A percentile compares a stretch with the other conserved stretches of the same genome.
Conservation (phyloP, 2,113 vertebrate species). For the Mesoclemmys tuberculata region DNA sequence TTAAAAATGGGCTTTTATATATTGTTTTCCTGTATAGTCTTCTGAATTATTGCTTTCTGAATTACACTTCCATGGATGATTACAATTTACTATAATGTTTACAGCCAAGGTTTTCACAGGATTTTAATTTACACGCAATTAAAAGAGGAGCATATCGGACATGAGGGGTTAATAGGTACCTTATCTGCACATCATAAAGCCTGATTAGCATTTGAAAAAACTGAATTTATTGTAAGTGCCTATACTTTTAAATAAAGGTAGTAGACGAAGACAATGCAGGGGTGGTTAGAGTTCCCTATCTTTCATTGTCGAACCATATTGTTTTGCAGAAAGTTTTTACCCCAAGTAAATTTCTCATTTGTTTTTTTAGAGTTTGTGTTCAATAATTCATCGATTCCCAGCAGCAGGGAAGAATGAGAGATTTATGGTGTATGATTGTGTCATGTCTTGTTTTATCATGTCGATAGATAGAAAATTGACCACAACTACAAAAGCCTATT, state of each 20-base stretch:
- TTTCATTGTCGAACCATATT: constrained; percentile 56
- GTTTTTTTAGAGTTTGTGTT: constrained; percentile 87
- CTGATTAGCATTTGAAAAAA: constrained; percentile 50
- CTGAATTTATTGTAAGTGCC: constrained; percentile 43
- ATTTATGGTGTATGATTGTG: constrained; percentile 91
- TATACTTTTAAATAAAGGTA: constrained; percentile 65
- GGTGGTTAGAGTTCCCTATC: constrained; percentile 32
- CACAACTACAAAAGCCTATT: constrained; percentile 92
- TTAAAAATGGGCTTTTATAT: constrained; percentile 50
- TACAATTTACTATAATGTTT: constrained; percentile 74
- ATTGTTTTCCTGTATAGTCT: constrained; percentile 54
- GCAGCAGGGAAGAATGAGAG: constrained; percentile 88
- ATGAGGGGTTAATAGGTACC: constrained; percentile 53
- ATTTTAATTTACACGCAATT: constrained; percentile 68
- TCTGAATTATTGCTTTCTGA: constrained; percentile 56
- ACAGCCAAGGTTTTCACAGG: constrained; percentile 61
- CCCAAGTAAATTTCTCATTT: constrained; percentile 87
- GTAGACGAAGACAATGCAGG: neutral
- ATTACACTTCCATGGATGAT: constrained; percentile 61
- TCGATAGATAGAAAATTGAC: constrained; percentile 92
- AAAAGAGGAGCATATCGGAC: constrained; percentile 41
- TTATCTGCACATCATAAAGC: constrained; percentile 69
- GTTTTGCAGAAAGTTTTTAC: constrained; percentile 83
- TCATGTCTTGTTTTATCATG: constrained; percentile 93
- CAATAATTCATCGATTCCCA: constrained; percentile 91